Evolutionary conservation across 2,797 vertebrate genomes (phyloP).

Genomic region (Acrossocheilus fasciatus): DNA sequence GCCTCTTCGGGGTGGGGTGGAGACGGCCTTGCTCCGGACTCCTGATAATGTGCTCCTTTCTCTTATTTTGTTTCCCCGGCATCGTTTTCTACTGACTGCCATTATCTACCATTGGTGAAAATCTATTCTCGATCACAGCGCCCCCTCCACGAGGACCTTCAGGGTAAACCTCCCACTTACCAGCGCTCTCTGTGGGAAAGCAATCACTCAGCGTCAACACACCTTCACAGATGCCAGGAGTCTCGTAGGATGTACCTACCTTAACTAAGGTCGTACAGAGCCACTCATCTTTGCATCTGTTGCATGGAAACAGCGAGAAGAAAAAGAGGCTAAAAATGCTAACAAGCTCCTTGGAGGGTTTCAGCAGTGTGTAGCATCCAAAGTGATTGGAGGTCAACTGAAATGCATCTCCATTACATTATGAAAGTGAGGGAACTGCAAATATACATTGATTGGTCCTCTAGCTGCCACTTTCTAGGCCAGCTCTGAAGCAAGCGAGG

Average conservation of each 20-base stretch:
- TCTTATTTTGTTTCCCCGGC: neutral
- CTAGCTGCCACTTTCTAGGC: conserved; percentile 36
- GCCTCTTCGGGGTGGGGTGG: neutral
- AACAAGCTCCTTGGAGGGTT: conserved; percentile 54
- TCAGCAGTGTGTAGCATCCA: neutral
- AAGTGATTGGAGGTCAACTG: conserved; percentile 46
- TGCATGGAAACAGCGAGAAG: conserved; percentile 36
- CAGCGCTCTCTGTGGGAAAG: conserved; percentile 31
- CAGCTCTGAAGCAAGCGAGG: conserved; percentile 38
- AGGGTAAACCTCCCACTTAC: conserved; percentile 45
- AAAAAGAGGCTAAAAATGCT: conserved; percentile 54
- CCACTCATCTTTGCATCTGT: conserved; percentile 28
- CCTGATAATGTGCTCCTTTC: conserved; percentile 20
- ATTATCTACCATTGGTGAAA: conserved; percentile 51
- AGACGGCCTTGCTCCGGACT: conserved; percentile 29
- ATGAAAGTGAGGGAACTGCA: conserved; percentile 41
- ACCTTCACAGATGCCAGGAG: conserved; percentile 8
- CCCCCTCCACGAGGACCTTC: conserved; percentile 24
- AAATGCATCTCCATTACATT: conserved; percentile 47
- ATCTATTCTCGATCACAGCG: conserved; percentile 40
- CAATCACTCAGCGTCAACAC: conserved; percentile 46
- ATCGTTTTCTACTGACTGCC: conserved; percentile 42
- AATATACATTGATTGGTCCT: conserved; percentile 51
- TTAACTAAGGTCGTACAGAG: conserved; percentile 33
- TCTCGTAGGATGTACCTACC: conserved; percentile 21